Evolutionary conservation across 2,113 vertebrate species (phyloP).

Genomic region (Zingel zingel): DNA sequence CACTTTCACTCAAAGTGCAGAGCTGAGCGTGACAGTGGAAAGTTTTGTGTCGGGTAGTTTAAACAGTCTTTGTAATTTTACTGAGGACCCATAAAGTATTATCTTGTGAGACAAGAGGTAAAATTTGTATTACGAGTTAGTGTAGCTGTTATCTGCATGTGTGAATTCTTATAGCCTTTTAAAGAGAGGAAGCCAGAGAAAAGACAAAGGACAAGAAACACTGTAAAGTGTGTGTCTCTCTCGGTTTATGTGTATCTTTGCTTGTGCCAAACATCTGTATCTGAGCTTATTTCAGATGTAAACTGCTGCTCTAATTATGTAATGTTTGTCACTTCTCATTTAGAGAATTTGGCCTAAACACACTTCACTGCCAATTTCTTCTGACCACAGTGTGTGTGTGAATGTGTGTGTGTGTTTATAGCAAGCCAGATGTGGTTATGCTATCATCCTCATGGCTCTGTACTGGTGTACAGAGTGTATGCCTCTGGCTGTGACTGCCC

Average conservation of each 20-base stretch:
- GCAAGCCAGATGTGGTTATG: conserved; percentile 89
- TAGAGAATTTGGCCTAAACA: not conserved
- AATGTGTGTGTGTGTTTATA: conserved; percentile 71
- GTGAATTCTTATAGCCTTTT: conserved; percentile 41
- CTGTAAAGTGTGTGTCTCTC: not conserved
- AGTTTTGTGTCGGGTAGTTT: conserved; percentile 17
- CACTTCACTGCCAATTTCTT: not conserved
- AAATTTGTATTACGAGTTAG: conserved; percentile 61
- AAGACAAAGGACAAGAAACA: conserved; percentile 11
- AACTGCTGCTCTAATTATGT: not conserved
- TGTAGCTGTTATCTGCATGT: conserved; percentile 47
- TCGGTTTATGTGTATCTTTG: not conserved
- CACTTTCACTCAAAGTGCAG: not conserved
- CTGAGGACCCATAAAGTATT: conserved; percentile 27
- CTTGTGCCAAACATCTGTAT: not conserved
- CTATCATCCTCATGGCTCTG: conserved; percentile 93
- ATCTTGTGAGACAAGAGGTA: conserved; percentile 46
- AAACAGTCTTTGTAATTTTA: conserved; percentile 15
- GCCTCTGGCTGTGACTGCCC: conserved; percentile 90
- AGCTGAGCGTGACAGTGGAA: conserved; percentile 19
- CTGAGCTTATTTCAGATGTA: not conserved
- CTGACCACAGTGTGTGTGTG: conserved; percentile 4
- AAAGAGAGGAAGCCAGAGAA: conserved; percentile 34
- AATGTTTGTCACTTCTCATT: not conserved
- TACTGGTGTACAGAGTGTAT: conserved; percentile 95